Conservation (phyloP, 2,113 vertebrate species). For the Sinocyclocheilus maitianheensis region DNA sequence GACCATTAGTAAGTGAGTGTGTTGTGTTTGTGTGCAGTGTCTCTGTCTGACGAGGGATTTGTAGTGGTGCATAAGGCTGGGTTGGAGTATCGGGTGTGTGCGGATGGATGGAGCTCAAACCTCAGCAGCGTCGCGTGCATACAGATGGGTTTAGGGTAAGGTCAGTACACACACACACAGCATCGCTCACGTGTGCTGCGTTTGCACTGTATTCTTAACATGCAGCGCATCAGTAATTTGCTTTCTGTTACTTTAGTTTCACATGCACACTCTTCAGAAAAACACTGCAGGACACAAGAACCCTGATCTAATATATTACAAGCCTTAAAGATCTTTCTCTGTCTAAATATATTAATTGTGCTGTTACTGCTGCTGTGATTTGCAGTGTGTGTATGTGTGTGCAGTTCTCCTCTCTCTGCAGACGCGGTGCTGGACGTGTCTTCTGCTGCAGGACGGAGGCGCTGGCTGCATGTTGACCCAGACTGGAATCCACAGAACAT, state of each 20-base stretch:
- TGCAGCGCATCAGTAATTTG: too few species aligned
- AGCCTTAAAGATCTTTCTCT: neutral
- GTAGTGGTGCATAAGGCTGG: constrained; percentile 84
- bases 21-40: constrained; percentile 73
- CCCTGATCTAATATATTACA: neutral
- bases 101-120: constrained; percentile 86
- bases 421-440: constrained; percentile 69
- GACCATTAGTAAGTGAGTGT: neutral
- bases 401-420: constrained; percentile 72
- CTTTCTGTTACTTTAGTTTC: neutral
- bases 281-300: neutral
- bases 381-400: constrained; percentile 18
- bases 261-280: neutral
- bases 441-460: constrained; percentile 68
- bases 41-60: constrained; percentile 75
- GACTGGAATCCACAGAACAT: constrained; percentile 78
- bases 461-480: constrained; percentile 84
- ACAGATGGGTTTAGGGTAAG: constrained; percentile 97
- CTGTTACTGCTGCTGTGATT: neutral
- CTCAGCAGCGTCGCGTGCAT: constrained; percentile 82
- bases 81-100: constrained; percentile 84
- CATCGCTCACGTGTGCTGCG: too few species aligned
- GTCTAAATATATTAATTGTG: neutral
- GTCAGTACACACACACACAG: constrained; percentile 75
- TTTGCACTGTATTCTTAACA: too few species aligned